phyloP scores from a whole-genome alignment of 2,888 invertebrate genomes.

The Melipona beecheii region DNA sequence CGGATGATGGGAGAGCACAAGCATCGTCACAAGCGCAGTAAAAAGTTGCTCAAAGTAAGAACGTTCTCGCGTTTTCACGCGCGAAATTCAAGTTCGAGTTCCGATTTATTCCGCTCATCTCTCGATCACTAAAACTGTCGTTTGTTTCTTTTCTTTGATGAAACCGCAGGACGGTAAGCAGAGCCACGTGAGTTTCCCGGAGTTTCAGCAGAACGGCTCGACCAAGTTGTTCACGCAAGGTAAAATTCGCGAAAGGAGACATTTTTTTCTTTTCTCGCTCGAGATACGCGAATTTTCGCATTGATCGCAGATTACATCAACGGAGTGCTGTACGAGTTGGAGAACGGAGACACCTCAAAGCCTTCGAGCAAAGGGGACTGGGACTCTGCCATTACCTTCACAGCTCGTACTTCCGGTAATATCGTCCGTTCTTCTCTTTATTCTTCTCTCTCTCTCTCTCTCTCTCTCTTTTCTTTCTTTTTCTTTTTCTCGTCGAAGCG shows the following conservation, averaged over 20 bases:
- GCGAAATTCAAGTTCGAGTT: neutral
- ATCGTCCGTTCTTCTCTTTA: constrained; percentile 7
- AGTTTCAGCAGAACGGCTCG: constrained; percentile 95
- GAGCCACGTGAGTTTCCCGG: constrained; percentile 95
- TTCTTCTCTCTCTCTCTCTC: neutral
- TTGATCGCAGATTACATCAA: constrained; percentile 91
- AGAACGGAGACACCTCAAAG: constrained; percentile 86
- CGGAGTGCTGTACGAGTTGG: constrained; percentile 91
- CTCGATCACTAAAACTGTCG: constrained; percentile 1
- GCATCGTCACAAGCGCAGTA: constrained; percentile 92
- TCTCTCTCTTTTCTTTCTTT: neutral
- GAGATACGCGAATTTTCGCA: constrained; percentile 42
- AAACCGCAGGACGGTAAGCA: constrained; percentile 90
- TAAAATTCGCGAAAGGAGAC: constrained; percentile 80
- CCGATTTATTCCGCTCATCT: too few relatives aligned
- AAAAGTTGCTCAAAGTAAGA: constrained; percentile 91
- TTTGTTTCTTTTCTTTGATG: neutral
- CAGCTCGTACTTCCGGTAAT: constrained; percentile 95
- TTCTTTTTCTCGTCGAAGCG: neutral
- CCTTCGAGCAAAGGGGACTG: constrained; percentile 88
- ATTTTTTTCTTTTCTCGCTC: constrained; percentile 16
- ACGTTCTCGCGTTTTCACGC: neutral
- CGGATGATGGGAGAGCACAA: constrained; percentile 94
- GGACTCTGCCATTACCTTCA: constrained; percentile 95
- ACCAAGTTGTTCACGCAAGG: constrained; percentile 95